Conservation (phyloP, 2,888 invertebrate species). For the Torymus tubicola region DNA sequence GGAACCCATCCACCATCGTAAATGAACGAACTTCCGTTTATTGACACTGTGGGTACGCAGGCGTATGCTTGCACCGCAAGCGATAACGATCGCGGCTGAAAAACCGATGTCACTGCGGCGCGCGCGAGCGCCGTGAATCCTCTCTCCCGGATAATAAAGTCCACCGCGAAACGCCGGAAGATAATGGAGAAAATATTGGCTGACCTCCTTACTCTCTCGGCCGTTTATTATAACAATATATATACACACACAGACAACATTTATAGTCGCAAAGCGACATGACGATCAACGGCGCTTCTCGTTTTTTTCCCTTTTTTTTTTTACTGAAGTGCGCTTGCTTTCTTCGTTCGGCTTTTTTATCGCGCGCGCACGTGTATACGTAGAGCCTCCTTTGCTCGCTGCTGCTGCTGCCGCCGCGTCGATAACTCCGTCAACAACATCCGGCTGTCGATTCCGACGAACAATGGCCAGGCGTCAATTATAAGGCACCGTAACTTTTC, state of each 20-base stretch:
- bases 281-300: too few relatives aligned
- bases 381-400: constrained; percentile 5
- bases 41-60: neutral
- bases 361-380: neutral
- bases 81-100: neutral
- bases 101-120: too few relatives aligned
- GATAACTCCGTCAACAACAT: constrained; percentile 43
- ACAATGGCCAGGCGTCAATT: constrained; percentile 32
- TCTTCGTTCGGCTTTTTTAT: constrained; percentile 1
- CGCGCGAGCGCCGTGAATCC: neutral
- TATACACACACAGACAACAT: neutral
- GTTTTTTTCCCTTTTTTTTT: neutral
- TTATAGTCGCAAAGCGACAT: neutral
- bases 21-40: constrained; percentile 23
- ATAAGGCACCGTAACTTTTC: constrained; percentile 7
- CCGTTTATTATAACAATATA: constrained; percentile 38
- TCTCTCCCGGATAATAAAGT: constrained; percentile 7
- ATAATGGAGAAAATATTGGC: constrained; percentile 39
- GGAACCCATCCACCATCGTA: neutral
- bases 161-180: neutral
- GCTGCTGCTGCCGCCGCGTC: neutral
- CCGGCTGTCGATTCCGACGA: constrained; percentile 37
- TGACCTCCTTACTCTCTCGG: constrained; percentile 45
- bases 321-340: neutral
- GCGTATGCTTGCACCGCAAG: too few relatives aligned